These are phyloP conservation scores for Tachina grossa DNA, from an alignment of 2,888 invertebrate genomes.

Conservation along the genomic window DNA sequence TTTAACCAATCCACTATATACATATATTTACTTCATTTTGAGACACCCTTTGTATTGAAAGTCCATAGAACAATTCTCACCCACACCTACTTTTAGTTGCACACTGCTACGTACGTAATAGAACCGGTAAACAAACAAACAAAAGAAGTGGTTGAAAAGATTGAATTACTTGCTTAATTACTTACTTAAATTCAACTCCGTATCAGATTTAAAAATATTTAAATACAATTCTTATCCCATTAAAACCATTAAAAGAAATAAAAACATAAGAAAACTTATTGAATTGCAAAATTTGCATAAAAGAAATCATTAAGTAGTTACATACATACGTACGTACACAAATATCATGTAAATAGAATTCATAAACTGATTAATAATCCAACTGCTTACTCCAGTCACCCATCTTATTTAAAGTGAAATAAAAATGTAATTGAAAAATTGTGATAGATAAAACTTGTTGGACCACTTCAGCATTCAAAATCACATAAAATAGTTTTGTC, in stretches of 20 bases:
- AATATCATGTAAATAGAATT: not conserved
- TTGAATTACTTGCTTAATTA: not conserved
- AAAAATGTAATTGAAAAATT: not conserved
- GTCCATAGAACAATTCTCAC: not conserved
- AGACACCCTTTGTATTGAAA: too few species aligned
- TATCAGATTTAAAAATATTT: slow-evolving; percentile 13
- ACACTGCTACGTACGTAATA: not conserved
- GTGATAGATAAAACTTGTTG: slow-evolving; percentile 49
- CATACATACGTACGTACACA: not conserved
- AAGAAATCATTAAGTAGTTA: not conserved
- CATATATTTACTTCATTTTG: too few species aligned
- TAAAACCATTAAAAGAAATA: slow-evolving; percentile 2
- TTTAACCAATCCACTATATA: too few species aligned
- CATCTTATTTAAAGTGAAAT: not conserved
- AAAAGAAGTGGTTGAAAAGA: not conserved
- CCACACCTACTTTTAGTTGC: not conserved
- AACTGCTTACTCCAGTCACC: not conserved
- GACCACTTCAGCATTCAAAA: slow-evolving; percentile 50
- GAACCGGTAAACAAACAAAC: not conserved
- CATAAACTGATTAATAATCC: slow-evolving; percentile 5
- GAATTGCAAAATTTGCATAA: not conserved
- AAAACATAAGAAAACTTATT: not conserved
- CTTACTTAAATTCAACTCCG: slow-evolving; percentile 30
- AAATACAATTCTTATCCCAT: not conserved
- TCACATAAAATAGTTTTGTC: slow-evolving; percentile 30